phyloP scores from a whole-genome alignment of 2,797 vertebrate genomes.

The Momotus momota region DNA sequence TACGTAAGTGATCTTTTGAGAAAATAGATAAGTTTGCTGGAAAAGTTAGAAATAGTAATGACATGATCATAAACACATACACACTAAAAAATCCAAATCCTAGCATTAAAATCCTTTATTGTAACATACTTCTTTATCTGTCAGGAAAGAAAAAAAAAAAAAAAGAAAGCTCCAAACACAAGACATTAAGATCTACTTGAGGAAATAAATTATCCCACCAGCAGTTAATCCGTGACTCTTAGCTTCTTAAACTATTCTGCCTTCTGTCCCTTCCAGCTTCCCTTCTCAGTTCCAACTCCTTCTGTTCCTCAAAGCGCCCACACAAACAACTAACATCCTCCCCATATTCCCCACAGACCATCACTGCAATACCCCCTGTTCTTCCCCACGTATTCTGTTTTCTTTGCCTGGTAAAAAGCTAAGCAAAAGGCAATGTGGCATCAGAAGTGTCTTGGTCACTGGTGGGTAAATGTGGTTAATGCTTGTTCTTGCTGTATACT shows the following conservation, averaged over 20 bases:
- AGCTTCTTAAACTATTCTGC: background rate
- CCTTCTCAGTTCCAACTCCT: background rate
- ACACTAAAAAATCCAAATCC: background rate
- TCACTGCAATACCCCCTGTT: background rate
- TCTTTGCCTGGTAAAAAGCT: background rate
- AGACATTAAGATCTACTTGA: background rate
- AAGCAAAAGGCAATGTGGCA: background rate
- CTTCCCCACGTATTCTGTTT: background rate
- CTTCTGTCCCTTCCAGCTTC: background rate
- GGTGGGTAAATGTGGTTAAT: background rate
- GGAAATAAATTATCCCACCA: background rate
- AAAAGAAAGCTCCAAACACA: background rate
- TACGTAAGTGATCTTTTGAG: background rate
- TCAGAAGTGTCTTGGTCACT: background rate
- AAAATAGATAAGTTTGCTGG: background rate
- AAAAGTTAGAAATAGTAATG: background rate
- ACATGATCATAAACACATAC: background rate
- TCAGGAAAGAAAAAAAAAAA: background rate
- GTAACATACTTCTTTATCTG: background rate
- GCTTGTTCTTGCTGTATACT: background rate
- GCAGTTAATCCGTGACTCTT: background rate
- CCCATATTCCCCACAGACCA: background rate
- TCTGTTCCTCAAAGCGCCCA: background rate
- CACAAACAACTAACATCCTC: background rate
- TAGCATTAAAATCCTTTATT: background rate